Evolutionary conservation across 1,140 invertebrate species (phyloP).

Genomic region (Propsilocerus akamusi): DNA sequence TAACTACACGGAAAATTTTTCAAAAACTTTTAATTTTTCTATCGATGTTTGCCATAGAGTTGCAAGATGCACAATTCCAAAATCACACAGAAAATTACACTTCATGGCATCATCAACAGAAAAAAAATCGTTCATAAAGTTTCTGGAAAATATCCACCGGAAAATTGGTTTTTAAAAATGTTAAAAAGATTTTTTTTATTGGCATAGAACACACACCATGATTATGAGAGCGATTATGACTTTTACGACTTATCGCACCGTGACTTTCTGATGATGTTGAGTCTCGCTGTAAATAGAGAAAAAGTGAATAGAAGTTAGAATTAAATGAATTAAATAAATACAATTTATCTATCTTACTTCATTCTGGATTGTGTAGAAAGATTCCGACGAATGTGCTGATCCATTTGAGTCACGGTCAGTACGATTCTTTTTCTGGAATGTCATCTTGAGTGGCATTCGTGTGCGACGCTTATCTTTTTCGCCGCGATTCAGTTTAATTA

Average conservation of each 20-base stretch:
- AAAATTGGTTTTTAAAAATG: not conserved
- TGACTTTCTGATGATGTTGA: not conserved
- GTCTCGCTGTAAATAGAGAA: not conserved
- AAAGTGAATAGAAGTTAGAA: constrained; percentile 6
- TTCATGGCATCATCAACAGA: too few species aligned
- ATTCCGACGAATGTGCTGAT: constrained; percentile 32
- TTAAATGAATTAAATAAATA: constrained; percentile 1
- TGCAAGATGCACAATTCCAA: too few species aligned
- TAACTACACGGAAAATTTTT: too few species aligned
- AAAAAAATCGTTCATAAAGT: not conserved
- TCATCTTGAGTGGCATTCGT: constrained; percentile 55
- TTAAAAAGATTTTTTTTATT: not conserved
- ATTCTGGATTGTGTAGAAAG: constrained; percentile 56
- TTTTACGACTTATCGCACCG: constrained; percentile 14
- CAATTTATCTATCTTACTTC: constrained; percentile 34
- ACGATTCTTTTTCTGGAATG: constrained; percentile 47
- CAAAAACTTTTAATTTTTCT: too few species aligned
- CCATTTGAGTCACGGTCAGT: constrained; percentile 27
- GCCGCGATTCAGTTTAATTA: constrained; percentile 49
- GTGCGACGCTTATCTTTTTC: constrained; percentile 12
- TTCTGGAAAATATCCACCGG: too few species aligned
- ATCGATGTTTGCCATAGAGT: too few species aligned
- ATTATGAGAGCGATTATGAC: constrained; percentile 17
- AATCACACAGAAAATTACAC: too few species aligned
- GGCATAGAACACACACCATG: constrained; percentile 12